Conservation (phyloP, 2,888 invertebrate genomes). For the Drosophila colorata region DNA sequence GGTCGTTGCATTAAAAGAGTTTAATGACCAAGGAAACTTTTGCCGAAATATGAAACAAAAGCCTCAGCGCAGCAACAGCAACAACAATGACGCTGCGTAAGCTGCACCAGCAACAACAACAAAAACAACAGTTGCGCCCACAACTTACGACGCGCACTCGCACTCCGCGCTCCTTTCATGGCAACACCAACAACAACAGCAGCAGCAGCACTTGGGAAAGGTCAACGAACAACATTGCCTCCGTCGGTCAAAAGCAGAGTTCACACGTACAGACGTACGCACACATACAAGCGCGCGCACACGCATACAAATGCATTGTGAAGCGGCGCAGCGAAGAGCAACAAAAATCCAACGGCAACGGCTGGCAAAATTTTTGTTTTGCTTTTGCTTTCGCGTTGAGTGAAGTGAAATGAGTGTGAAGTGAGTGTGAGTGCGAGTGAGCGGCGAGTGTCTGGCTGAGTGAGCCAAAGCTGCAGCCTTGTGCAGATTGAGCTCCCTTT, state of each 20-base stretch:
- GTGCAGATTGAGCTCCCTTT: constrained; percentile 39
- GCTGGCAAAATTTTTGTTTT: constrained; percentile 67
- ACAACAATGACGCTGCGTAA: constrained; percentile 31
- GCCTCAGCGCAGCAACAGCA: constrained; percentile 44
- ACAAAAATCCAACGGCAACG: constrained; percentile 56
- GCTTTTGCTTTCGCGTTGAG: constrained; percentile 77
- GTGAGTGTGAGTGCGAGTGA: constrained; percentile 19
- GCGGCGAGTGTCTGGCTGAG: constrained; percentile 6
- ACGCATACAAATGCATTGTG: constrained; percentile 40
- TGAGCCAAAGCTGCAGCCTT: constrained; percentile 36
- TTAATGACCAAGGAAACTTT: constrained; percentile 79
- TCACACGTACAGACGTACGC: constrained; percentile 65
- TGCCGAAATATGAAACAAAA: constrained; percentile 76
- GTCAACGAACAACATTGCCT: constrained; percentile 80
- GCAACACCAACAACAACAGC: constrained; percentile 51
- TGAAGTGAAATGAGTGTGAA: constrained; percentile 67
- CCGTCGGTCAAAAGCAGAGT: constrained; percentile 80
- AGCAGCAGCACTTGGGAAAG: constrained; percentile 73
- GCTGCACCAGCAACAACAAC: constrained; percentile 31
- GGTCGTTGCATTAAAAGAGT: constrained; percentile 78
- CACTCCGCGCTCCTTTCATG: constrained; percentile 69
- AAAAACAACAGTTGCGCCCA: constrained; percentile 30
- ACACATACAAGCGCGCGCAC: constrained; percentile 32
- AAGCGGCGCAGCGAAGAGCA: constrained; percentile 50
- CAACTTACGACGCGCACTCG: constrained; percentile 55